These are phyloP conservation scores for Menidia menidia DNA, from an alignment of 2,797 vertebrate genomes.

Conservation along the genomic window DNA sequence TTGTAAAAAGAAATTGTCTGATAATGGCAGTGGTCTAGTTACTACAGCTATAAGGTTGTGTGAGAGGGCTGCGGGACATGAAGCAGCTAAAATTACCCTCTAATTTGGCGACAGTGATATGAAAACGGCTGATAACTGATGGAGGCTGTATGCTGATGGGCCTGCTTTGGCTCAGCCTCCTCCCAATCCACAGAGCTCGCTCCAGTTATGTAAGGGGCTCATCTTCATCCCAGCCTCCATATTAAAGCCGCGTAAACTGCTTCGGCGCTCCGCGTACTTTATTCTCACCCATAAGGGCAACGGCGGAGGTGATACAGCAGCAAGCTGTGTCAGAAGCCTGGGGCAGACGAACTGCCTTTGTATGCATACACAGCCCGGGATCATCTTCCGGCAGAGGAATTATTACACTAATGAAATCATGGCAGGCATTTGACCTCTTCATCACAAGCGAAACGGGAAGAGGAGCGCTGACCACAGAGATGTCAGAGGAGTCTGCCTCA, in stretches of 20 bases:
- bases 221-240: conserved; percentile 53
- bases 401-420: conserved; percentile 78
- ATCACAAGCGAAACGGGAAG: conserved; percentile 56
- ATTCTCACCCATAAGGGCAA: no score
- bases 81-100: conserved; percentile 70
- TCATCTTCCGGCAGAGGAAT: conserved; percentile 62
- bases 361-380: conserved; percentile 34
- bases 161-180: conserved; percentile 51
- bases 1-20: conserved; percentile 21
- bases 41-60: conserved; percentile 43
- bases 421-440: conserved; percentile 75
- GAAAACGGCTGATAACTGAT: conserved; percentile 63
- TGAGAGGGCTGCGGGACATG: conserved; percentile 45
- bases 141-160: conserved; percentile 59
- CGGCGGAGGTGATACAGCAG: no score
- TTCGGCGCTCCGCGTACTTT: conserved; percentile 49
- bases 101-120: conserved; percentile 70
- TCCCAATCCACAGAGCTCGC: conserved; percentile 51
- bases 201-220: conserved; percentile 75
- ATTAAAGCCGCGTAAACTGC: conserved; percentile 48
- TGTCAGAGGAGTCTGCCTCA: conserved; percentile 59
- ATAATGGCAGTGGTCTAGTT: conserved; percentile 19
- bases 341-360: conserved; percentile 7
- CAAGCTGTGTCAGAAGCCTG: no score
- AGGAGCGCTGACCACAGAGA: conserved; percentile 60